Evolutionary conservation across 2,888 invertebrate genomes (phyloP), one percentile per base, ranked within the genome.

Genomic region (Heliconius cydno): DNA sequence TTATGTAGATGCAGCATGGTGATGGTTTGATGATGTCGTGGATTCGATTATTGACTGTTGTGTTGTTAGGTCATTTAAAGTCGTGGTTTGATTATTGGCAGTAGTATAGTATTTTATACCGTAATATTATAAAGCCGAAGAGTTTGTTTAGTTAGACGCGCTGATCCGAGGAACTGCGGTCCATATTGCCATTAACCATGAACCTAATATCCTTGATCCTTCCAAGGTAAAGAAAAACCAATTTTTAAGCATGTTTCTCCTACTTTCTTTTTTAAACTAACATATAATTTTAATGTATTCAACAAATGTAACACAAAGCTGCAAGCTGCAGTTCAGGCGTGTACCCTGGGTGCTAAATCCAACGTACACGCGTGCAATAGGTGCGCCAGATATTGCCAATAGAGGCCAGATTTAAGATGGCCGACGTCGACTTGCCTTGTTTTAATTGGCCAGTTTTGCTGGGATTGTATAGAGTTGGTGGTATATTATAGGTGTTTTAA

Each of bases 341-440:
- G 83, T 80, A 81, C 78, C 81, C 68, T 80, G 76, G 83, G 86
- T 85, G 84, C 86, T 89, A 90, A 90, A 89, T 90, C 89, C 84
- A 80, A 85, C 83, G 84, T 86, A 87, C 86, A 85, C 83, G 84
- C 85, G 83, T 84, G 84, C 86, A 91, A 91, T 90, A 90, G 91
- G 90, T 90, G 89, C 89, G 87, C 90, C 90, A 92, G 93, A 92
- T 94, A 94, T 94, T 94, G 94, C 90, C 94, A 92, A 93, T 94
- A 94, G 92, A 91, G 88, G 91, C 87, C 90, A 93, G 94, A 94
- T 94, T 94, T 94, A 94, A 94, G 94, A 94, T 93, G 93, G 92
- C 92, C 89, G 89, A 88, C 92, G 90, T 87, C 88, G 91, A 94
- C 94, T 94, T 94, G 94, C 91, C 93, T 92, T 91, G 94, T 94